Percentiles rank a stretch among this genome's conserved stretches.
Conservation (phyloP, 2,113 vertebrate species). For the Triplophysa rosa region DNA sequence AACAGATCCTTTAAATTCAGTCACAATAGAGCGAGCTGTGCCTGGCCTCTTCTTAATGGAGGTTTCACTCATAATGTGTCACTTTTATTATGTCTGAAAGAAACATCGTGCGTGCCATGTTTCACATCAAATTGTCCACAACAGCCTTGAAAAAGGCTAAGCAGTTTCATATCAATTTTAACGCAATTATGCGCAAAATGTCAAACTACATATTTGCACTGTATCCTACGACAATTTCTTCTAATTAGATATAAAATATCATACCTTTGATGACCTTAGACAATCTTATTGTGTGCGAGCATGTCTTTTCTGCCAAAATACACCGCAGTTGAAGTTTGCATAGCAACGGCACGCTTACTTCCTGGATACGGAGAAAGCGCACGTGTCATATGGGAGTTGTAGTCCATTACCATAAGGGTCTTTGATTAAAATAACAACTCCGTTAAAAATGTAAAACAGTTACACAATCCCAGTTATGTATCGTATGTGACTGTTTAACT, state of each 20-base stretch:
- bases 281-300: neutral
- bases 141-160: neutral
- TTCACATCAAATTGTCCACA: neutral
- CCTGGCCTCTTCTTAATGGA: constrained; percentile 45
- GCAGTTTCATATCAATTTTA: neutral
- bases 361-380: constrained; percentile 70
- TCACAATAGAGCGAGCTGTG: constrained; percentile 71
- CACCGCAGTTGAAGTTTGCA: constrained; percentile 64
- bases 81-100: neutral
- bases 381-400: constrained; percentile 65
- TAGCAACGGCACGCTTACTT: constrained; percentile 70
- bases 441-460: too few species aligned
- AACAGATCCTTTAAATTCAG: constrained; percentile 75
- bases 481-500: too few species aligned
- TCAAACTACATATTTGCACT: neutral
- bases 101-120: neutral
- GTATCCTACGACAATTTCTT: neutral
- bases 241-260: neutral
- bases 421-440: too few species aligned
- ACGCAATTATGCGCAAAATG: neutral
- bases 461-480: too few species aligned
- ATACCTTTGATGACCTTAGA: neutral
- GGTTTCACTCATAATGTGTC: neutral
- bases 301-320: neutral
- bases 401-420: constrained; percentile 44